These are phyloP conservation scores for Neogobius melanostomus DNA, from an alignment of 2,113 vertebrate species.

Conservation along the genomic window DNA sequence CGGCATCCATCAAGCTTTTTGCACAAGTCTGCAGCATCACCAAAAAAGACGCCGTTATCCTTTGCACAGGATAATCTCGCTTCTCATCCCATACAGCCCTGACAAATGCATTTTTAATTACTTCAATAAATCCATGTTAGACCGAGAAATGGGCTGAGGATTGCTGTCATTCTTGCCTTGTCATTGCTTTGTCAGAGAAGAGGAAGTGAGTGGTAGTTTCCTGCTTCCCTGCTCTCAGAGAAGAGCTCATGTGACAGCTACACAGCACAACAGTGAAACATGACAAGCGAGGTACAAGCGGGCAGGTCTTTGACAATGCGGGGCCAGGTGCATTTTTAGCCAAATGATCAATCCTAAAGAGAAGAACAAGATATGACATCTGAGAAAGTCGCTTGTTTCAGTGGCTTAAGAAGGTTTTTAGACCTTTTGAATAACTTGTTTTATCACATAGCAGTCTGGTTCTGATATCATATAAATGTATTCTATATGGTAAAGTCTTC, in stretches of 20 bases:
- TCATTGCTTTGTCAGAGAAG: conserved; percentile 17
- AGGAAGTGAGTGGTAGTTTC: conserved; percentile 26
- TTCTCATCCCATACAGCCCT: neutral
- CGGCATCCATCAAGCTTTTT: neutral
- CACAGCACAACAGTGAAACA: neutral
- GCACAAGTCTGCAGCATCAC: neutral
- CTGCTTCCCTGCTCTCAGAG: conserved; percentile 19
- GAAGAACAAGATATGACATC: too few species aligned
- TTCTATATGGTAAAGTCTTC: too few species aligned
- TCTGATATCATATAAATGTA: too few species aligned
- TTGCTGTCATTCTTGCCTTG: conserved; percentile 12
- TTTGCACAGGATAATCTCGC: conserved; percentile 5
- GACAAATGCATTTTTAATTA: neutral
- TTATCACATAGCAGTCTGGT: too few species aligned
- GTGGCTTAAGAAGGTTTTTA: too few species aligned
- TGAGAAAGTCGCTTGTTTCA: too few species aligned
- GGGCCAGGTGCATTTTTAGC: neutral
- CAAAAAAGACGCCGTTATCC: neutral
- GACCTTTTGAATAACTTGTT: too few species aligned
- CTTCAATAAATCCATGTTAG: neutral
- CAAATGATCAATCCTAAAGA: neutral
- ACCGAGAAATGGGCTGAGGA: neutral
- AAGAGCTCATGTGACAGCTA: conserved; percentile 14
- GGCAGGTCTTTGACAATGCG: conserved; percentile 3
- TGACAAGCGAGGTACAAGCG: neutral